These are phyloP conservation scores for Dasyprocta punctata DNA, from an alignment of 2,113 vertebrate species.

Conservation along the genomic window DNA sequence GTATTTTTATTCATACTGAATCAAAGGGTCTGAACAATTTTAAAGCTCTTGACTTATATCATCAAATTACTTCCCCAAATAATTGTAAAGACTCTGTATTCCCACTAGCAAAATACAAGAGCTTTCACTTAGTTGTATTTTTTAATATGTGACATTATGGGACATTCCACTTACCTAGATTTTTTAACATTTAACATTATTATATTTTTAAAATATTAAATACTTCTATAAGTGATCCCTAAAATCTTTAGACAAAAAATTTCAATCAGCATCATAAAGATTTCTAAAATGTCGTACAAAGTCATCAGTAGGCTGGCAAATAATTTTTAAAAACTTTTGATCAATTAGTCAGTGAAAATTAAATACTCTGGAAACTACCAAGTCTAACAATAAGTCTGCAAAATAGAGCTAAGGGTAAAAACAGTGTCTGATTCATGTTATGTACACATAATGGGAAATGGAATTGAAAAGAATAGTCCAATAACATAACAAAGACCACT, in stretches of 20 bases:
- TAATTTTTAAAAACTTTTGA: not conserved
- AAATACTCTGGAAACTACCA: slow-evolving; percentile 33
- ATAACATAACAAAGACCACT: not conserved
- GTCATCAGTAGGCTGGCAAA: not conserved
- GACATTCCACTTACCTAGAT: not conserved
- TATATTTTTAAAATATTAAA: not conserved
- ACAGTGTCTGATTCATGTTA: not conserved
- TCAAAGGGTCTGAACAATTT: not conserved
- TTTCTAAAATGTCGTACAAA: not conserved
- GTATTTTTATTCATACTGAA: not conserved
- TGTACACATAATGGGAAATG: not conserved
- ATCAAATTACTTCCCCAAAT: not conserved
- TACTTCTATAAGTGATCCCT: not conserved
- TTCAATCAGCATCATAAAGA: not conserved
- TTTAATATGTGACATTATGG: not conserved
- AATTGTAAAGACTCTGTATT: not conserved
- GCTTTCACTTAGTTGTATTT: not conserved
- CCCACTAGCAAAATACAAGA: not conserved
- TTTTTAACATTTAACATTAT: not conserved
- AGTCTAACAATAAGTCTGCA: not conserved
- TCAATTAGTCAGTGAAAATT: slow-evolving; percentile 1
- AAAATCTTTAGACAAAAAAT: not conserved
- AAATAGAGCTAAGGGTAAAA: not conserved
- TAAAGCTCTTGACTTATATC: slow-evolving; percentile 17
- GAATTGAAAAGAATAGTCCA: not conserved